phyloP scores from a whole-genome alignment of 2,888 invertebrate genomes.

The Malthinus flaveolus region DNA sequence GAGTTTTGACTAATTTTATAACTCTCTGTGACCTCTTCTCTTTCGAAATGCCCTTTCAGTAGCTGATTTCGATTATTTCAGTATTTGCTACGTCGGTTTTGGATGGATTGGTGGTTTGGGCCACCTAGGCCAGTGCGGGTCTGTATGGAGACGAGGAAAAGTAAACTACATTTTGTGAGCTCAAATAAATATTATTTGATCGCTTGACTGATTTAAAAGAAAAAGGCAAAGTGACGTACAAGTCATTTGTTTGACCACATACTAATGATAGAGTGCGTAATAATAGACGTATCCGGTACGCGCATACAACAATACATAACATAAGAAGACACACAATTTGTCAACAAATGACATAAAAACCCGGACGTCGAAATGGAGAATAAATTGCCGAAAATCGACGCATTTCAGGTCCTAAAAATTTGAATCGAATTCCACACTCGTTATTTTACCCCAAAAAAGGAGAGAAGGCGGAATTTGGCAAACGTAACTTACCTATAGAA shows the following conservation, averaged over 20 bases:
- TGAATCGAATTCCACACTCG: conserved; percentile 22
- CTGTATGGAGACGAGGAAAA: too few species aligned
- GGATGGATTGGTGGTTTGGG: too few species aligned
- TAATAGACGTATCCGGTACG: conserved; percentile 20
- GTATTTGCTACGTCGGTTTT: too few species aligned
- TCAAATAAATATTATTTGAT: conserved; percentile 5
- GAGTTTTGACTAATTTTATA: too few species aligned
- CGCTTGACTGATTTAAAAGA: conserved; percentile 2
- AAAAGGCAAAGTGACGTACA: background rate
- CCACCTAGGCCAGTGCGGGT: too few species aligned
- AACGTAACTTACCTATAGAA: conserved; percentile 7
- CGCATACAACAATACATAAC: conserved; percentile 17
- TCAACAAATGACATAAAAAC: conserved; percentile 24
- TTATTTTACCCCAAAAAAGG: conserved; percentile 19
- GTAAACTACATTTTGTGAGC: background rate
- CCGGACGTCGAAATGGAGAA: conserved; percentile 10
- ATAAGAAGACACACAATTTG: conserved; percentile 22
- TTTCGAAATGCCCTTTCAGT: too few species aligned
- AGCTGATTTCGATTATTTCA: too few species aligned
- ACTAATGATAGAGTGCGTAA: conserved; percentile 8
- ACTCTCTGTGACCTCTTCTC: too few species aligned
- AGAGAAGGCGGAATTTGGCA: conserved; percentile 16
- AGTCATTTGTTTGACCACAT: conserved; percentile 4
- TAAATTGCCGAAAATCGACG: background rate
- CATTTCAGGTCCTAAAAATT: conserved; percentile 2